Base-by-base conservation (phyloP, 2,888 invertebrate genomes). In the Zaprionus lineosus region DNA sequence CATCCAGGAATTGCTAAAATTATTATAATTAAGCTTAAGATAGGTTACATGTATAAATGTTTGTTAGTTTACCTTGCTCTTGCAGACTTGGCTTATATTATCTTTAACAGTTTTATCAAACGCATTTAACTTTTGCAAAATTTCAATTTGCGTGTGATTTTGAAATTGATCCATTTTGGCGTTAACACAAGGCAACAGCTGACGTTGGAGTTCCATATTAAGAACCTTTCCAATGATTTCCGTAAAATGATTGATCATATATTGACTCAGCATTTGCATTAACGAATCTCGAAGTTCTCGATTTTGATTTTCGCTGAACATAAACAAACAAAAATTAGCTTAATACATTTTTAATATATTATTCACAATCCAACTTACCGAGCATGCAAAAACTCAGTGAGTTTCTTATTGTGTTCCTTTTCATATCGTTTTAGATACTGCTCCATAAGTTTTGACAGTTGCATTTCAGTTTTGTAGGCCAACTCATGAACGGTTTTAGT, bases 61-160 rank as follows among this genome's bases (percentile, higher is more conserved):
- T 9, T 2, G 3, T 1, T 1, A 6, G 74, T 88, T 85, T 86
- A 95, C 96, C 92, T 95, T 95, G 88, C 95, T 96, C 79, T 92
- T 93, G 82, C 96, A 93, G 36, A 96, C 91, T 84, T 96, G 95
- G 15, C 93, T 92, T 63, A 97, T 93, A 88, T 95, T 96, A 47
- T 97, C 96, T 62, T 94, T 93, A 31, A 97, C 91, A 75, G 95
- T 91, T 39, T 92, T 90, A 90, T 97, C 96, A 50, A 95, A 94
- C 70, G 93, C 92, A 71, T 92, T 91, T 69, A 95, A 91, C 91
- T 94, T 95, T 89, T 93, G 92, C 24, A 93, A 92, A 63, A 96
- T 92, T 86, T 96, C 95, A 74, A 92, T 90, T 83, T 95, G 94
- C 70, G 97, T 91, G 84, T 95, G 94, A 37, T 64, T 69, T 48